A percentile compares a stretch with the other conserved stretches of the same genome.
Conservation (phyloP, 2,113 vertebrate species). For the Thamnophis sirtalis region DNA sequence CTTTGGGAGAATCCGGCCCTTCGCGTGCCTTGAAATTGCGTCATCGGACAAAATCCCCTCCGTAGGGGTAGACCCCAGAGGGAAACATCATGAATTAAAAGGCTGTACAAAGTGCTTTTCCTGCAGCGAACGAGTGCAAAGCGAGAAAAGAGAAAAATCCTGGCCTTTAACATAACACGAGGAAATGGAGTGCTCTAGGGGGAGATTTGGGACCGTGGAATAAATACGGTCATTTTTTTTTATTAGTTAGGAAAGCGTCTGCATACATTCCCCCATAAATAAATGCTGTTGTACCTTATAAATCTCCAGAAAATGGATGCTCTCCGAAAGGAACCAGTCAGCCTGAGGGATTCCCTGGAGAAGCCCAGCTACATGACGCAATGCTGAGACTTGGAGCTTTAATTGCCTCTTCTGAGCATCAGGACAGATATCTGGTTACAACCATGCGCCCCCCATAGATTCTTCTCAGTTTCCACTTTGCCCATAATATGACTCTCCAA, state of each 20-base stretch:
- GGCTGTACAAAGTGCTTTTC: constrained; percentile 6
- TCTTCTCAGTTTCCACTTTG: background rate
- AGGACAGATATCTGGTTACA: background rate
- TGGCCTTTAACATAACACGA: background rate
- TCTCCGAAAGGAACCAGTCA: background rate
- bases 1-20: constrained; percentile 58
- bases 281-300: background rate
- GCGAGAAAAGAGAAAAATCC: constrained; percentile 1
- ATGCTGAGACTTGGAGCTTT: background rate
- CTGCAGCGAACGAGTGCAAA: background rate
- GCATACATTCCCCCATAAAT: background rate
- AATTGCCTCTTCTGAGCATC: background rate
- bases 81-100: constrained; percentile 19
- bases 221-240: background rate
- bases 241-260: background rate
- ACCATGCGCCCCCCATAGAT: background rate
- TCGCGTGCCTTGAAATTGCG: constrained; percentile 53
- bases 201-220: background rate
- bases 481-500: background rate
- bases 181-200: background rate
- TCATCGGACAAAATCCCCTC: background rate
- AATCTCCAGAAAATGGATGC: background rate
- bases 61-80: background rate
- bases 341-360: background rate
- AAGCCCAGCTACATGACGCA: background rate